These are phyloP conservation scores for Cladopsammia gracilis DNA, from an alignment of 64 coral and sea anemone genomes.

Conservation along the genomic window DNA sequence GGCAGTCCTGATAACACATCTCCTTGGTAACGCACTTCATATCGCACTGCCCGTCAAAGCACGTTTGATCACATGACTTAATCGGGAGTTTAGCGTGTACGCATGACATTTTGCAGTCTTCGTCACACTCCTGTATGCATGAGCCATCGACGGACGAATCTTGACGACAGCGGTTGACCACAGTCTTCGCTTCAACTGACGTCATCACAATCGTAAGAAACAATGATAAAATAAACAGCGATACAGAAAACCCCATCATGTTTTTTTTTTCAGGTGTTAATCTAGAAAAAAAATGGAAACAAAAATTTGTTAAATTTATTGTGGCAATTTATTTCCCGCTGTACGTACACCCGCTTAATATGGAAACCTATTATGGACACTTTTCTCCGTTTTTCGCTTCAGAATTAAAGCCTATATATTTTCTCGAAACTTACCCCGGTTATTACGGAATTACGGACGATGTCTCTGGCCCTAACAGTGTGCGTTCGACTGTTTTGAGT, in stretches of 20 bases:
- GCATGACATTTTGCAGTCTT: slow-evolving; percentile 30
- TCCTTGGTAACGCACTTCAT: slow-evolving; percentile 21
- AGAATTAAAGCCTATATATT: too few relatives aligned
- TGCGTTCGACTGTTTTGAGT: too few relatives aligned
- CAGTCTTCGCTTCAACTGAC: background rate
- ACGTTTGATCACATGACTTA: slow-evolving; percentile 26
- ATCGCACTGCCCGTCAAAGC: background rate
- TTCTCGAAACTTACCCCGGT: too few relatives aligned
- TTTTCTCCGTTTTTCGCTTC: too few relatives aligned
- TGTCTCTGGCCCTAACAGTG: too few relatives aligned
- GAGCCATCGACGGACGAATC: background rate
- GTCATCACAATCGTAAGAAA: background rate
- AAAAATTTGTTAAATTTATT: too few relatives aligned
- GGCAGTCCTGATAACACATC: slow-evolving; percentile 3
- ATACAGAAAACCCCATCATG: background rate
- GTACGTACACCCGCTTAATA: too few relatives aligned
- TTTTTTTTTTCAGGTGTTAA: background rate
- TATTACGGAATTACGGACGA: too few relatives aligned
- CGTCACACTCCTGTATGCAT: slow-evolving; percentile 15
- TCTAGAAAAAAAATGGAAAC: background rate
- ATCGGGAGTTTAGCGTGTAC: background rate
- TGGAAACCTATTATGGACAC: too few relatives aligned
- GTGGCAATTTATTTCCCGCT: too few relatives aligned
- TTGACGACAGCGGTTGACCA: background rate
- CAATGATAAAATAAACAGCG: background rate